Base-by-base conservation (phyloP, 2,888 invertebrate genomes). In the Liopterus haemorrhoidalis region DNA sequence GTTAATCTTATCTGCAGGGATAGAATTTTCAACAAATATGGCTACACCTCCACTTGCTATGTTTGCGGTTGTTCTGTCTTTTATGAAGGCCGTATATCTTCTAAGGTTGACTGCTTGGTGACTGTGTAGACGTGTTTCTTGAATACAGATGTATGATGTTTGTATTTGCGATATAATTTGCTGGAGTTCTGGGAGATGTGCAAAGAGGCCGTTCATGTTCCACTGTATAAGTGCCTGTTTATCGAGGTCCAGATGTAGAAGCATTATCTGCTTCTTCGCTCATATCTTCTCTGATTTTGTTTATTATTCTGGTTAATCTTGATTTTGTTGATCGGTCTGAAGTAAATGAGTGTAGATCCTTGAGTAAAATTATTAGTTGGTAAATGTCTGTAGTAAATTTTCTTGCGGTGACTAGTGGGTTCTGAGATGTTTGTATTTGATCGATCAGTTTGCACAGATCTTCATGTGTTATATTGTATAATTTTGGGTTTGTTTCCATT, bases 221-320 rank as follows among this genome's bases (percentile, higher is more conserved):
- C 27, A 28, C 19, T 39, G 37, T 12, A 37, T 24, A 22, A 15
- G 8, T 19, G 24, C 20, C 24, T n/a, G 15, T 24, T 14, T 22
- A 15, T 3, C 3, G 11, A 2, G 37, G n/a, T 22, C 16, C 1
- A 4, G 25, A 15, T 14, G n/a, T 16, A 15, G 19, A 3, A 6
- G 15, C 4, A 3, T 22, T 16, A 12, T n/a, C n/a, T n/a, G n/a
- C n/a, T 37, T 22, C 24, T 22, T 22, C 12, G 4, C n/a, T n/a
- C 24, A 24, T 1, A 14, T 24, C 16, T 27, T 21, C 8, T 9
- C 41, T 35, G 2, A 48, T 18, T 21, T 24, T 20, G 2, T 32
- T 48, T 32, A 46, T n/a, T 32, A 51, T 8, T 33, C 14, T 35
- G 3, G 49, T 46, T 20, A 48, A 49, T 41, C 16, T 40, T 11